These are phyloP conservation scores for Busseola fusca DNA, from an alignment of 2,888 invertebrate genomes.

Conservation along the genomic window DNA sequence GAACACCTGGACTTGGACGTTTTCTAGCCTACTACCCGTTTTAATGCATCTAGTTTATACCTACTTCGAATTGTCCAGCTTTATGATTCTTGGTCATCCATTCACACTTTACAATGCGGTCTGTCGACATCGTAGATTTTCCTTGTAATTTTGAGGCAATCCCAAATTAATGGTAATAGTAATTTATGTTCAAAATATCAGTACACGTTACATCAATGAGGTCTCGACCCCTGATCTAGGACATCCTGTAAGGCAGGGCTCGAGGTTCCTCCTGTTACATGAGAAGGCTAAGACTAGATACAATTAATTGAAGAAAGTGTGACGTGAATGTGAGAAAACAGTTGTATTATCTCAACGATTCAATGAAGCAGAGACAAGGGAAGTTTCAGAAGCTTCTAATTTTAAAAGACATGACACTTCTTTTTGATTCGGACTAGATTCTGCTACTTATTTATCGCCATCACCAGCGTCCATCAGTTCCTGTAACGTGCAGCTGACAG, in stretches of 20 bases:
- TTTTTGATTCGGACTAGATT: too few relatives aligned
- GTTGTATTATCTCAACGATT: not conserved
- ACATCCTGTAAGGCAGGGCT: not conserved
- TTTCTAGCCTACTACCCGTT: constrained; percentile 6
- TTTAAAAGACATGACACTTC: not conserved
- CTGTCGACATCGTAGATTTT: not conserved
- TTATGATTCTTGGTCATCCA: not conserved
- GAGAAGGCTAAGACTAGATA: not conserved
- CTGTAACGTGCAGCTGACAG: too few relatives aligned
- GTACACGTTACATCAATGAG: not conserved
- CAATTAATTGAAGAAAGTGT: not conserved
- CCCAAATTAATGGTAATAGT: not conserved
- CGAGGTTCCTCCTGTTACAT: not conserved
- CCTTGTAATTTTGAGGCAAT: not conserved
- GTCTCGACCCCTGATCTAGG: not conserved
- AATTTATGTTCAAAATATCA: not conserved
- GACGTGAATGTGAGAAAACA: not conserved
- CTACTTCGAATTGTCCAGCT: constrained; percentile 7
- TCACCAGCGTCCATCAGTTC: too few relatives aligned
- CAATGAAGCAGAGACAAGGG: not conserved
- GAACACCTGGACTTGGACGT: not conserved
- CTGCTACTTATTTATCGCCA: too few relatives aligned
- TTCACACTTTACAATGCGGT: not conserved
- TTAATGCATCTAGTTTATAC: not conserved
- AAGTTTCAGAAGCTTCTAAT: not conserved